Evolutionary conservation across 2,888 invertebrate species (phyloP).

Genomic region (Trichopoda pennipes): DNA sequence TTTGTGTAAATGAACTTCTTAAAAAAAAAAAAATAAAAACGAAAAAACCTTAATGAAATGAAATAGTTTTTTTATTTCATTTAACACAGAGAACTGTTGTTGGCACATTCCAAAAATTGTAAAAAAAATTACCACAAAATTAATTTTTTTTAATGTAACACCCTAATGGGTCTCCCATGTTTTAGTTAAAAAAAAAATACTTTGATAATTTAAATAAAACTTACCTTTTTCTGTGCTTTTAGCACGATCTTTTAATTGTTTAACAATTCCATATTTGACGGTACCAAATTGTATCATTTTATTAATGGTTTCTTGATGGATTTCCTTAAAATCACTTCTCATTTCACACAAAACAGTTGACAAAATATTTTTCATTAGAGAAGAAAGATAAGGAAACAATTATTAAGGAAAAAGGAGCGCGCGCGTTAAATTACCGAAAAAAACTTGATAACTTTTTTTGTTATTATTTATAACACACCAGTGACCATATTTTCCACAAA

Average conservation of each 20-base stretch:
- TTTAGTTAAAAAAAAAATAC: too few relatives aligned
- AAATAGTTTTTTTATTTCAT: too few relatives aligned
- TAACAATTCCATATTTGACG: slow-evolving; percentile 84
- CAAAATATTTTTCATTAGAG: slow-evolving; percentile 78
- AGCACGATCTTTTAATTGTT: slow-evolving; percentile 81
- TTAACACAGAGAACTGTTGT: too few relatives aligned
- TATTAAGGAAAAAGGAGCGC: neutral
- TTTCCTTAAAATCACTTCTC: slow-evolving; percentile 81
- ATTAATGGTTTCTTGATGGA: slow-evolving; percentile 81
- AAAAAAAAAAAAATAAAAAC: too few relatives aligned
- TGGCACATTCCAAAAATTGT: too few relatives aligned
- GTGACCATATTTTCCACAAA: neutral
- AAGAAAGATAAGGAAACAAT: slow-evolving; percentile 63
- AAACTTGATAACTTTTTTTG: neutral
- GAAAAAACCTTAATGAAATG: too few relatives aligned
- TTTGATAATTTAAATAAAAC: too few relatives aligned
- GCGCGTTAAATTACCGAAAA: neutral
- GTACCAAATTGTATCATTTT: slow-evolving; percentile 85
- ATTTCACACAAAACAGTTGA: slow-evolving; percentile 80
- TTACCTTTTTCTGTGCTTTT: slow-evolving; percentile 80
- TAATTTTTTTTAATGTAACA: too few relatives aligned
- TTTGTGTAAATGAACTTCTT: too few relatives aligned
- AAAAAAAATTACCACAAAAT: too few relatives aligned
- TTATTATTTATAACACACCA: slow-evolving; percentile 2
- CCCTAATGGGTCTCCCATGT: too few relatives aligned